A percentile compares a stretch with the other conserved stretches of the same genome.
phyloP scores from a whole-genome alignment of 2,113 vertebrate species.

The Speoplatyrhinus poulsoni region DNA sequence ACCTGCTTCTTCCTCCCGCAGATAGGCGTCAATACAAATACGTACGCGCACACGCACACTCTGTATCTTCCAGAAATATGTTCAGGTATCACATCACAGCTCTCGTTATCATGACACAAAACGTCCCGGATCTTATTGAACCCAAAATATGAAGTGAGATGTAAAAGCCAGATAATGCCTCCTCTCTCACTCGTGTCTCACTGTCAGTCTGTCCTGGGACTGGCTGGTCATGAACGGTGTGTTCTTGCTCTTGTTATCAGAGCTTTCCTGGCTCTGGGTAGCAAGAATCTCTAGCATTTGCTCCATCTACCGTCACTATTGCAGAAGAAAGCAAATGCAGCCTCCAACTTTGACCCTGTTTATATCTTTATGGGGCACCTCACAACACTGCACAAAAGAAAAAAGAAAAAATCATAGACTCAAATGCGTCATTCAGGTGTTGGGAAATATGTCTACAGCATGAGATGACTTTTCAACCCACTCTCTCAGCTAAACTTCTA shows the following conservation, averaged over 20 bases:
- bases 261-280: conserved; percentile 30
- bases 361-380: conserved; percentile 61
- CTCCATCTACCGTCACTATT: background rate
- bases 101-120: conserved; percentile 35
- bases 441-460: background rate
- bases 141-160: conserved; percentile 66
- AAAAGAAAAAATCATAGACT: conserved; percentile 14
- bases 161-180: background rate
- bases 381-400: background rate
- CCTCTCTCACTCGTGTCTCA: conserved; percentile 3
- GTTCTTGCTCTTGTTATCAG: conserved; percentile 26
- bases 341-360: conserved; percentile 50
- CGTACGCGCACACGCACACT: background rate
- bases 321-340: conserved; percentile 3
- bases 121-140: conserved; percentile 56
- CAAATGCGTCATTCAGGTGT: background rate
- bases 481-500: no score
- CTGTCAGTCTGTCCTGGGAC: background rate
- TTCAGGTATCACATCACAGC: conserved; percentile 26
- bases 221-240: conserved; percentile 7
- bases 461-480: background rate
- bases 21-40: conserved; percentile 1
- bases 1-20: no score
- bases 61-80: conserved; percentile 29
- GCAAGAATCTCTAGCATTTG: background rate